Conservation (phyloP, 2,113 vertebrate genomes). For the Sus scrofa region DNA sequence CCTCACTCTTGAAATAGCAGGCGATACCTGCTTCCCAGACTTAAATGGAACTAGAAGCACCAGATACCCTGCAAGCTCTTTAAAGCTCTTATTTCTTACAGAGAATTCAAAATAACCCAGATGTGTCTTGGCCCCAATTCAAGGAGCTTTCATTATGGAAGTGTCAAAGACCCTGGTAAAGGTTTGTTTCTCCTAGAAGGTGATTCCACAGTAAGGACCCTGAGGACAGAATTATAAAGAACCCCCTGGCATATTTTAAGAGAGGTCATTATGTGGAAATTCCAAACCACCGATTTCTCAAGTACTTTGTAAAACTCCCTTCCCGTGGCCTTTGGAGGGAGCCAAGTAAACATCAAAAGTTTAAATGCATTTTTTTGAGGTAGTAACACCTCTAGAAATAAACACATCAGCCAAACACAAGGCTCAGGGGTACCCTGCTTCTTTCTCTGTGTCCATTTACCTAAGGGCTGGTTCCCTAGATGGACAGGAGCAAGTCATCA, state of each 20-base stretch:
- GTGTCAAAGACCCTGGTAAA: neutral
- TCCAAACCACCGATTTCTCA: conserved; percentile 58
- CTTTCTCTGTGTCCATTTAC: neutral
- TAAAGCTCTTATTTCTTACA: neutral
- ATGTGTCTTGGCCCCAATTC: neutral
- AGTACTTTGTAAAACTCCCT: conserved; percentile 42
- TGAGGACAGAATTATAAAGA: neutral
- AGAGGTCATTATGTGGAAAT: conserved; percentile 27
- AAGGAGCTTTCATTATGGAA: conserved; percentile 38
- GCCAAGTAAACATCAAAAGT: neutral
- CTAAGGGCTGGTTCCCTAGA: neutral
- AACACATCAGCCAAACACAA: neutral
- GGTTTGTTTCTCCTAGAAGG: neutral
- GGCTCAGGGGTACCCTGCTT: neutral
- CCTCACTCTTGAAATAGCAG: conserved; percentile 3
- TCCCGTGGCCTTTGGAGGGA: conserved; percentile 10
- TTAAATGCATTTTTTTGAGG: neutral
- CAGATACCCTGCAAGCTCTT: neutral
- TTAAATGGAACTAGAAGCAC: neutral
- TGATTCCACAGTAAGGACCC: neutral
- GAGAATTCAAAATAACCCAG: neutral
- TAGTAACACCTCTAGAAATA: neutral
- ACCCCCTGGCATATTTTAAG: conserved; percentile 8
- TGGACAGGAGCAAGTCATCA: neutral
- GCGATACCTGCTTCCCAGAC: neutral